Evolutionary conservation across 2,888 invertebrate species (phyloP), one percentile per base, ranked within the genome.

Genomic region (Xylocampa areola): DNA sequence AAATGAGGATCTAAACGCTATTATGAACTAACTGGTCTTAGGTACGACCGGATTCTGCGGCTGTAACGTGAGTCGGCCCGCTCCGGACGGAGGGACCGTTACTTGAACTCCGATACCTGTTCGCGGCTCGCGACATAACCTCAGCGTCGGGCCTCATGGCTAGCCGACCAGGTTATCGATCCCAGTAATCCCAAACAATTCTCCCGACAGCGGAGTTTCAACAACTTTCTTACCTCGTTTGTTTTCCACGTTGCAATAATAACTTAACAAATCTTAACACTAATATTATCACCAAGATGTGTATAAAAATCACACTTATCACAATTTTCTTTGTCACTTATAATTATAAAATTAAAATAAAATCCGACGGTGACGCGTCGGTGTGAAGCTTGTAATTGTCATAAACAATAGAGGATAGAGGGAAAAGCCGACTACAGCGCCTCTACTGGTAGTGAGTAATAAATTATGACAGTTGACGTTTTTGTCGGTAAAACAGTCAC

Each of bases 271-370:
- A 85, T 90, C 92, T 90, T 94, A 92, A 82, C 83, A 88, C 91
- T 93, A 94, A 80, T 89, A 85, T 87, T 92, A 92, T 92, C 92
- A 93, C 92, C 88, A 84, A 86, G 86, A 86, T 88, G 89, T 92
- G 91, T 93, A 90, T 92, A 92, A 91, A 85, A 92, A 91, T 90
- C 86, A 93, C 93, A 92, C 90, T 87, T 94, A 94, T 94, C 93
- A 94, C 93, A 94, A 91, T 90, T 90, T 91, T 88, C 87, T 90
- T 92, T 91, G 91, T 90, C 90, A 89, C 87, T 82, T 88, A 86
- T 78, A 87, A 86, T 86, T 89, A 88, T 79, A 82, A 92, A 91
- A 89, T 90, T 87, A 90, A 86, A 92, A 88, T 90, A 92, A 90
- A 89, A 86, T 83, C 84, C 88, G 88, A 91, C 92, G 84, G 79